Conservation (phyloP, 2,113 vertebrate genomes). For the Desmodus rotundus region DNA sequence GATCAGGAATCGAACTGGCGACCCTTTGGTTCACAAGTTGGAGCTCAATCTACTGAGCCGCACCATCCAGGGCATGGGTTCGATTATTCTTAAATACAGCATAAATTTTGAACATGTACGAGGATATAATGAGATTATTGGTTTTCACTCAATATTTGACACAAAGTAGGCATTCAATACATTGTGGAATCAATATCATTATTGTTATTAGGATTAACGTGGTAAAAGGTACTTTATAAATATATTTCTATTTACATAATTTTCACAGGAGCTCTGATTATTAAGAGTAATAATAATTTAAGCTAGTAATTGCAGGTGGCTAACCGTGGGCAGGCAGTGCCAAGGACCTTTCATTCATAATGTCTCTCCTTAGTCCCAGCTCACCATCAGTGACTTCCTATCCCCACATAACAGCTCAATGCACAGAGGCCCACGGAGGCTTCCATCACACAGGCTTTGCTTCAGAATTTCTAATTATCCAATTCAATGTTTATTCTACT, state of each 20-base stretch:
- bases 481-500: background rate
- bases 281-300: background rate
- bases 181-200: background rate
- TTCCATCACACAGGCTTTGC: background rate
- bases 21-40: too few species aligned
- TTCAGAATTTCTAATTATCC: background rate
- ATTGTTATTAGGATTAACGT: background rate
- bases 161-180: background rate
- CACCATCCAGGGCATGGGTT: too few species aligned
- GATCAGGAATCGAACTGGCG: too few species aligned
- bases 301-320: background rate
- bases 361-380: background rate
- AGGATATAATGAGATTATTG: background rate
- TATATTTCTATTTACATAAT: background rate
- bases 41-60: too few species aligned
- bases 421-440: background rate
- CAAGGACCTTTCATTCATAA: background rate
- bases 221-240: background rate
- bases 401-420: background rate
- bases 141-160: background rate
- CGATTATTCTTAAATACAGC: background rate
- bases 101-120: background rate
- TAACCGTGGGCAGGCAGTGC: background rate
- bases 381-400: background rate
- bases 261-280: background rate